Evolutionary conservation across 2,888 invertebrate genomes (phyloP), one percentile per base, ranked within the genome.

Genomic region (Acrobasis repandana): DNA sequence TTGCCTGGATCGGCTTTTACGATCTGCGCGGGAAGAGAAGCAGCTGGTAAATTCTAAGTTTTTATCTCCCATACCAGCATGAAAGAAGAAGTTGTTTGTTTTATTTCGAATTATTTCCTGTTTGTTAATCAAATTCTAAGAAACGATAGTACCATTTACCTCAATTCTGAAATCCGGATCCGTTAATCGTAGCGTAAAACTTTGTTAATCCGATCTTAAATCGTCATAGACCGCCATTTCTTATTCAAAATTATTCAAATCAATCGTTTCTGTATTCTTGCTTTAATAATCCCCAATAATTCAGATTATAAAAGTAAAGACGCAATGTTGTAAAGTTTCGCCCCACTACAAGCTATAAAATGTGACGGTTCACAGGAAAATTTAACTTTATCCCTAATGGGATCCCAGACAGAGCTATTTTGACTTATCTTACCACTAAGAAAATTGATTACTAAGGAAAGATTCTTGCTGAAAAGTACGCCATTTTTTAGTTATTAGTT

Each of bases 281-380:
- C 62, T 50, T 60, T 64, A 66, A 66, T 65, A 64, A 65, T 63
- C 65, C 60, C 61, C 63, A 68, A 66, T 65, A 62, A 64, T 62
- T 61, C 60, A 57, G 60, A 65, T 62, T 63, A 63, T 63, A 58
- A 60, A 62, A 62, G 54, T 62, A 38, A 61, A 60, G 57, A 46
- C 11, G 38, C 43, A 10, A 9, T 36, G 43, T 15, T 16, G 16
- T 36, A 38, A 54, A 16, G 52, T 0, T 11, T 16, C 38, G 3
- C 16, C 18, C 18, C 36, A 54, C 36, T 16, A 18, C 36, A 10
- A 38, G 52, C 36, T 54, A 38, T 38, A n/a, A 11, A 28, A 28
- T 28, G 4, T 2, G 28, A 28, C 28, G 28, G 4, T 28, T 28
- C 6, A 28, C 28, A 6, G 28, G 28, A 6, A 28, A 38, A 1